A percentile compares a stretch with the other conserved stretches of the same genome.
These are phyloP conservation scores for Parazoanthus atlanticus DNA, from an alignment of 92 coral and sea anemone genomes.

Conservation along the genomic window DNA sequence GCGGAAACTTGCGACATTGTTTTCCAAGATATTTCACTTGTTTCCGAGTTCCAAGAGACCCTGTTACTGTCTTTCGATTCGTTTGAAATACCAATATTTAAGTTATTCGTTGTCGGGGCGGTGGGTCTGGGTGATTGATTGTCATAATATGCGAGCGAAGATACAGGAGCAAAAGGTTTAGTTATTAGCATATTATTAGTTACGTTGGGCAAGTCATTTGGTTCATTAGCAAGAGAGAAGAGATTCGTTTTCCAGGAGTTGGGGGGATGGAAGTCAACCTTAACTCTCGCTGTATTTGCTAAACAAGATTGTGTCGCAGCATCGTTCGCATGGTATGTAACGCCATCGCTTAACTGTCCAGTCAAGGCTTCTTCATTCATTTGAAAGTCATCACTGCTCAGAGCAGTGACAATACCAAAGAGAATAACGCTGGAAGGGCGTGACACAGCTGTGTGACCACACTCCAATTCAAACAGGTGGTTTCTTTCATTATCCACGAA, in stretches of 20 bases:
- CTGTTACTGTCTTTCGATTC: conserved; percentile 14
- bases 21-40: conserved; percentile 72
- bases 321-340: not conserved
- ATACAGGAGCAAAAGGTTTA: not conserved
- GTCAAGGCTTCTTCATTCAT: not conserved
- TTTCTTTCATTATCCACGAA: conserved; percentile 16
- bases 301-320: not conserved
- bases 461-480: not conserved
- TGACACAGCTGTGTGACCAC: not conserved
- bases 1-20: conserved; percentile 58
- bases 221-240: conserved; percentile 13
- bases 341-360: not conserved
- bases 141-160: not conserved
- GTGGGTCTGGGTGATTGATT: not conserved
- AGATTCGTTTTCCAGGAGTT: conserved; percentile 4
- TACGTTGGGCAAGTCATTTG: not conserved
- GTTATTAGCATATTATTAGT: too few relatives aligned
- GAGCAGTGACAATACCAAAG: conserved; percentile 72
- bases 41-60: conserved; percentile 63
- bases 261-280: not conserved
- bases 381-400: conserved; percentile 38
- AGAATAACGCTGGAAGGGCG: conserved; percentile 55
- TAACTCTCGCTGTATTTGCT: not conserved
- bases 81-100: not conserved
- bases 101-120: not conserved